phyloP scores from a whole-genome alignment of 2,797 vertebrate genomes.

The Epinephelus awoara region DNA sequence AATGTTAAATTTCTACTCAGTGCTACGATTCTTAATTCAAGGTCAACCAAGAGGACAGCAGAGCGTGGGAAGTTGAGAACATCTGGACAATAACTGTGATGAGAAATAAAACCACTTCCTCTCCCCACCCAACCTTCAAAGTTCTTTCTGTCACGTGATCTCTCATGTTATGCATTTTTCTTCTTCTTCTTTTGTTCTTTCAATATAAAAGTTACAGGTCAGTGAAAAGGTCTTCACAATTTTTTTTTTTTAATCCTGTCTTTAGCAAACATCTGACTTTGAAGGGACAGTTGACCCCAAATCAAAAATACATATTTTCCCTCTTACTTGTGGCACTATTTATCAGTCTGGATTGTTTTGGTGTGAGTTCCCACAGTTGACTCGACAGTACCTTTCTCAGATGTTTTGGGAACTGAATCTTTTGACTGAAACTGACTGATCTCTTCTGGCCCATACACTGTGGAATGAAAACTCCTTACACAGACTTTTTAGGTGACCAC shows the following conservation, averaged over 20 bases:
- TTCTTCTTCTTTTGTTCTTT: background rate
- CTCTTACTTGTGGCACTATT: too few species aligned
- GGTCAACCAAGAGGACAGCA: background rate
- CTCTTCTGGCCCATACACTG: background rate
- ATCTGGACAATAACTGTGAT: constrained; percentile 3
- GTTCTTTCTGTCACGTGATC: background rate
- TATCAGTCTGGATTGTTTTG: too few species aligned
- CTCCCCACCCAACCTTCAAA: background rate
- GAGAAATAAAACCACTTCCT: background rate
- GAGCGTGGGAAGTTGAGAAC: background rate
- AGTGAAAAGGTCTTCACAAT: background rate
- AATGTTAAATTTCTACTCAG: background rate
- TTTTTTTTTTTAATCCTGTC: too few species aligned
- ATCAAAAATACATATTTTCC: too few species aligned
- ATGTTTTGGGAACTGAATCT: too few species aligned
- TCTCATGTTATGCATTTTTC: background rate
- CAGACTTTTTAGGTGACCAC: background rate
- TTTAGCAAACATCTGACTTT: background rate
- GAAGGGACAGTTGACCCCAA: background rate
- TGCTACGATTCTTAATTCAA: background rate
- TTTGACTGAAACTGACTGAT: background rate
- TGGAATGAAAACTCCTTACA: constrained; percentile 7
- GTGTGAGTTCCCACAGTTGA: too few species aligned
- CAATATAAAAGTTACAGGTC: background rate
- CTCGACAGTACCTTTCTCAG: too few species aligned